Conservation (phyloP, 2,797 vertebrate genomes). For the Coluber constrictor region DNA sequence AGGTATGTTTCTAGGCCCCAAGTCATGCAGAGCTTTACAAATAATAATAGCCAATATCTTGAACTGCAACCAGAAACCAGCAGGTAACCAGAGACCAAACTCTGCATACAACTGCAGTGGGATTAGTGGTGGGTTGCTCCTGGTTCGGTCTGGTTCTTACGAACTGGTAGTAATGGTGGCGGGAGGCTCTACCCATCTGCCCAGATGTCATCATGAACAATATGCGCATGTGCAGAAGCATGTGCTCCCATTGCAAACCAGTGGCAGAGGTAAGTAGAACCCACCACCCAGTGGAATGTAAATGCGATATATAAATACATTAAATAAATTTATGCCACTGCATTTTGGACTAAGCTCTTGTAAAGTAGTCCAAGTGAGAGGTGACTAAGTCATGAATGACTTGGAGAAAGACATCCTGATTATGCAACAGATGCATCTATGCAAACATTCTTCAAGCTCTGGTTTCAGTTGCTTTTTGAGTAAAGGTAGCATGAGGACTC, state of each 20-base stretch:
- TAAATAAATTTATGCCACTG: not conserved
- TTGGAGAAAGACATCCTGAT: not conserved
- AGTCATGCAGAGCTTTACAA: not conserved
- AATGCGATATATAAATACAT: not conserved
- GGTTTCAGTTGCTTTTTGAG: not conserved
- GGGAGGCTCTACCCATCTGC: too few relatives aligned
- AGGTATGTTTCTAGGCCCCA: not conserved
- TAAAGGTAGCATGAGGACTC: not conserved
- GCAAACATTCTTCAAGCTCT: not conserved
- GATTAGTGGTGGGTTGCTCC: not conserved
- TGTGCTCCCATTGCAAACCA: too few relatives aligned
- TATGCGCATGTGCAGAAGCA: too few relatives aligned
- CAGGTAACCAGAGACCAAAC: not conserved
- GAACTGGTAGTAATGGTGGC: too few relatives aligned
- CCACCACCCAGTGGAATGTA: not conserved
- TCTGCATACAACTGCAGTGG: not conserved
- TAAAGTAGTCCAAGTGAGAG: not conserved
- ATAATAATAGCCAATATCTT: not conserved
- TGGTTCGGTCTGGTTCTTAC: too few relatives aligned
- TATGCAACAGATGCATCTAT: not conserved
- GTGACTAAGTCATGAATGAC: not conserved
- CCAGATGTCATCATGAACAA: too few relatives aligned
- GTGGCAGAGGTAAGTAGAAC: too few relatives aligned
- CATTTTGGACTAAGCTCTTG: not conserved
- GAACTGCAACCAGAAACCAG: not conserved